Evolutionary conservation across 2,113 vertebrate genomes (phyloP).

Genomic region (Litocranius walleri): DNA sequence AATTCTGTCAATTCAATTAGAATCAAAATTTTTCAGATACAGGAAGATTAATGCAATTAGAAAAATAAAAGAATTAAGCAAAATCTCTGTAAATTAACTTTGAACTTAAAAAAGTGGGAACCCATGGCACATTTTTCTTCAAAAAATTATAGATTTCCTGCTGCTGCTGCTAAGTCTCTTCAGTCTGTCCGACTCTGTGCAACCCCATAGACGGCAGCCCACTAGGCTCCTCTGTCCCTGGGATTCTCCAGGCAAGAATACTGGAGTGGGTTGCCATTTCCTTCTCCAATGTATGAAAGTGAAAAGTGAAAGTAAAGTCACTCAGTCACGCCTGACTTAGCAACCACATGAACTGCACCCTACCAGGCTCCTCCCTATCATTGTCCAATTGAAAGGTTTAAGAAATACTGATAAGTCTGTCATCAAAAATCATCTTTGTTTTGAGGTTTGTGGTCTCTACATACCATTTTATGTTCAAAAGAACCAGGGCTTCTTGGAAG

Average conservation of each 20-base stretch:
- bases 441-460: background rate
- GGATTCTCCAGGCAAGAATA: no score
- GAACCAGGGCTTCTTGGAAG: background rate
- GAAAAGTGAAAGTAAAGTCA: no score
- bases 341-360: no score
- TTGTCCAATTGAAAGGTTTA: background rate
- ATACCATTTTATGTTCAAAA: background rate
- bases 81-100: background rate
- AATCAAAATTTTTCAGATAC: background rate
- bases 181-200: no score
- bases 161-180: no score
- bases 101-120: background rate
- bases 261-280: no score
- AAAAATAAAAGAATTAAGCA: background rate
- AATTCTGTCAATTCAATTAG: background rate
- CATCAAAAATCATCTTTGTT: background rate
- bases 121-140: background rate
- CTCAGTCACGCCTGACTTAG: no score
- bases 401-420: background rate
- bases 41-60: background rate
- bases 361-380: no score
- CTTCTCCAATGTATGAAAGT: no score
- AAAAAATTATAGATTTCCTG: background rate
- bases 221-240: no score
- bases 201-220: no score